A percentile compares a stretch with the other conserved stretches of the same genome.
phyloP scores from a whole-genome alignment of 2,888 invertebrate genomes.

The Sarcophaga caerulescens region DNA sequence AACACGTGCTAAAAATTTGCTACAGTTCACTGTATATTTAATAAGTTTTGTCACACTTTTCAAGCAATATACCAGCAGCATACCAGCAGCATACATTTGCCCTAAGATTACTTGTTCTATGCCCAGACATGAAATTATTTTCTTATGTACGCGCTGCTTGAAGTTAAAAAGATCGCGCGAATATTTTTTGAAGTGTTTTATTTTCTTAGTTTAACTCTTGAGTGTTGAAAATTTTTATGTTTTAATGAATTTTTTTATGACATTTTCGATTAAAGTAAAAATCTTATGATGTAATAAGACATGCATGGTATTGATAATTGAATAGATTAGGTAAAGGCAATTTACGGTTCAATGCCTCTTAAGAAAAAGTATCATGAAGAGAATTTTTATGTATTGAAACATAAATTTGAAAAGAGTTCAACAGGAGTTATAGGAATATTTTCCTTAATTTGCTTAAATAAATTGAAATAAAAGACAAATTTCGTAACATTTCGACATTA shows the following conservation, averaged over 20 bases:
- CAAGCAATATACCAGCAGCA: background rate
- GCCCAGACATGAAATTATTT: constrained; percentile 61
- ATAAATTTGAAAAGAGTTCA: too few species aligned
- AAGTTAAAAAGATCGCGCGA: constrained; percentile 16
- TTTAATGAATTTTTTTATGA: constrained; percentile 53
- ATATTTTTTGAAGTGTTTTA: constrained; percentile 19
- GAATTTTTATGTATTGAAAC: too few species aligned
- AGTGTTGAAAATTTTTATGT: constrained; percentile 55
- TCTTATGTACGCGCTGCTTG: constrained; percentile 46
- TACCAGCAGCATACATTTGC: background rate
- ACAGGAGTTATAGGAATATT: background rate
- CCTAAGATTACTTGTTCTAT: constrained; percentile 1
- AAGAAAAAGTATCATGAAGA: too few species aligned
- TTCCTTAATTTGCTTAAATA: too few species aligned
- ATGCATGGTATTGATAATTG: constrained; percentile 3
- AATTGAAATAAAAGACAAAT: too few species aligned
- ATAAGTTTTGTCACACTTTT: constrained; percentile 66
- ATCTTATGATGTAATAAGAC: constrained; percentile 1
- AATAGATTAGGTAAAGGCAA: background rate
- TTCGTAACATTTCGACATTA: too few species aligned
- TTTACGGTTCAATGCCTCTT: background rate
- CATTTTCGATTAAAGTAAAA: constrained; percentile 1
- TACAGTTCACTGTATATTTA: constrained; percentile 53
- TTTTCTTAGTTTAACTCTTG: background rate
- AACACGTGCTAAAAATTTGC: constrained; percentile 59